Percentiles rank a stretch among this genome's conserved stretches.
phyloP scores from a whole-genome alignment of 2,113 vertebrate genomes.

The Cyprinodon tularosa region DNA sequence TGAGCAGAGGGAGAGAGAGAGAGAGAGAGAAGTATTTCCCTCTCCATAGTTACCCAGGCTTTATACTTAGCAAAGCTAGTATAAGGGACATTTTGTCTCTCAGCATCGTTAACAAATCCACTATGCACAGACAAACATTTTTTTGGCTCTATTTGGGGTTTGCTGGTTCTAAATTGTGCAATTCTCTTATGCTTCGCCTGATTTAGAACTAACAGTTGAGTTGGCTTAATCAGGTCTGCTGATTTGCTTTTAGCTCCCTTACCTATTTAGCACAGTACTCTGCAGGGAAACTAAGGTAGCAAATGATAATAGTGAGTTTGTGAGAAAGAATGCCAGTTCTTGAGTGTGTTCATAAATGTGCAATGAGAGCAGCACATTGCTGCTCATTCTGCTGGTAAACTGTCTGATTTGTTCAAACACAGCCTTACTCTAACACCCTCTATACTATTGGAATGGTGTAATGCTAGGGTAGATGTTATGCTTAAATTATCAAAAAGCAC shows the following conservation, averaged over 20 bases:
- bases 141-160: constrained; percentile 18
- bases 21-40: constrained; percentile 41
- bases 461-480: no score
- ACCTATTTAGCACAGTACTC: constrained; percentile 28
- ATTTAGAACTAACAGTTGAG: constrained; percentile 16
- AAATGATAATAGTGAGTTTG: constrained; percentile 38
- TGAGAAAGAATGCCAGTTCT: constrained; percentile 11
- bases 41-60: constrained; percentile 47
- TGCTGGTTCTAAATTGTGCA: constrained; percentile 39
- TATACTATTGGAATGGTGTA: not conserved
- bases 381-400: constrained; percentile 42
- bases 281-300: constrained; percentile 28
- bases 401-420: constrained; percentile 53
- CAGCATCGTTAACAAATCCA: constrained; percentile 32
- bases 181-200: constrained; percentile 25
- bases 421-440: constrained; percentile 28
- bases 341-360: constrained; percentile 45
- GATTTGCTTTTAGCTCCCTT: constrained; percentile 35
- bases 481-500: not conserved
- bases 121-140: constrained; percentile 53
- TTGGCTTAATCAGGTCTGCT: constrained; percentile 27
- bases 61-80: constrained; percentile 33
- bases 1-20: constrained; percentile 24
- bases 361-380: constrained; percentile 62
- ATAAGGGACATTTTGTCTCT: constrained; percentile 49